phyloP scores from a whole-genome alignment of 2,888 invertebrate genomes.

The Lucinisca nassula region DNA sequence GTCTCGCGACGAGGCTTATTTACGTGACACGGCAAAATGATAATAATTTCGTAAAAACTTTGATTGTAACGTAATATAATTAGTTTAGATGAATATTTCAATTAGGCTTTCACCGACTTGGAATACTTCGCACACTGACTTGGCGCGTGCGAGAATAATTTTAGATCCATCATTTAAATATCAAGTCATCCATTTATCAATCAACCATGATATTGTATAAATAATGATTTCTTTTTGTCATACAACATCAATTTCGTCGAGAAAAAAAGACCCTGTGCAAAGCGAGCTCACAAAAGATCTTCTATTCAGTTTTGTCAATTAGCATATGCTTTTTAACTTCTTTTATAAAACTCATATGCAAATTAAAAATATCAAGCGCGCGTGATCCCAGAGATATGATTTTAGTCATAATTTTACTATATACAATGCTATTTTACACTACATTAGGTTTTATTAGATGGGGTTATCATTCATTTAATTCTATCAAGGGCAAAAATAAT shows the following conservation, averaged over 20 bases:
- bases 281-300: neutral
- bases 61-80: constrained; percentile 1
- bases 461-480: neutral
- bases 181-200: constrained; percentile 8
- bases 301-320: neutral
- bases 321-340: constrained; percentile 5
- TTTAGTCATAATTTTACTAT: neutral
- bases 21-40: neutral
- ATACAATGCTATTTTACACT: constrained; percentile 9
- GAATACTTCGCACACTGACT: neutral
- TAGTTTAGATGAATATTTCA: constrained; percentile 3
- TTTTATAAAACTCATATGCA: neutral
- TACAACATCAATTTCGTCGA: neutral
- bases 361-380: constrained; percentile 7
- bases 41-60: neutral
- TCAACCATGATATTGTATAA: constrained; percentile 10
- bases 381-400: neutral
- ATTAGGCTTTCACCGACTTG: constrained; percentile 1
- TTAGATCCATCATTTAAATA: neutral
- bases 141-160: constrained; percentile 7
- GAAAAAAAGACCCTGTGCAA: neutral
- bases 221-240: constrained; percentile 8
- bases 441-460: neutral
- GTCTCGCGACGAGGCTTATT: neutral
- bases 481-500: neutral